phyloP scores from a whole-genome alignment of 2,113 vertebrate species.

The Hemicordylus capensis region DNA sequence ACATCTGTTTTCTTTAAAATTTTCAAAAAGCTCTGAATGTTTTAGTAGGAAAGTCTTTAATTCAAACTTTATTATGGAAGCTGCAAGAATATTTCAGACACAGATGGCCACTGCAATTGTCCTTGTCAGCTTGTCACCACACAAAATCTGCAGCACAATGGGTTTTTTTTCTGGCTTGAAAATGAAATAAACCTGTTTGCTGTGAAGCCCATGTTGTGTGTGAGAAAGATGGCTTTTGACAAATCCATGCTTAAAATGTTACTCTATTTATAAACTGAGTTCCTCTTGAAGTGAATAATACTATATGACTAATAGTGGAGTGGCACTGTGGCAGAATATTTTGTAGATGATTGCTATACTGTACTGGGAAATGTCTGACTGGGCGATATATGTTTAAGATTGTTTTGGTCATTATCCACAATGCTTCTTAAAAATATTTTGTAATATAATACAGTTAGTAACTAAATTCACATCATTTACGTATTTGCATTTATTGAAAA shows the following conservation, averaged over 20 bases:
- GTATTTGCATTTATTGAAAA: too few species aligned
- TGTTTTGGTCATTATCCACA: slow-evolving; percentile 6
- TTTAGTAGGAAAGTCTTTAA: slow-evolving; percentile 46
- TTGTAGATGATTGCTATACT: slow-evolving; percentile 21
- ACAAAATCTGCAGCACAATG: slow-evolving; percentile 54
- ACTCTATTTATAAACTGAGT: slow-evolving; percentile 44
- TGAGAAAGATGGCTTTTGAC: slow-evolving; percentile 57
- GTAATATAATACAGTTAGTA: slow-evolving; percentile 18
- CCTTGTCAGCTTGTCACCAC: slow-evolving; percentile 20
- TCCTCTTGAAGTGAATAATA: slow-evolving; percentile 45
- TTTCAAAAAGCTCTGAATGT: slow-evolving; percentile 66
- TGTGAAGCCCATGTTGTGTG: slow-evolving; percentile 44
- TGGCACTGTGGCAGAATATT: slow-evolving; percentile 49
- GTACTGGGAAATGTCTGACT: slow-evolving; percentile 15
- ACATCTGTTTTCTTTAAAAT: slow-evolving; percentile 67
- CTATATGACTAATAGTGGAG: slow-evolving; percentile 51
- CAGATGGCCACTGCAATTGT: slow-evolving; percentile 55
- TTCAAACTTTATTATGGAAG: slow-evolving; percentile 40
- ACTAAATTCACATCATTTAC: not conserved
- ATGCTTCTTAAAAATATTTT: slow-evolving; percentile 18
- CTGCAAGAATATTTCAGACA: slow-evolving; percentile 39
- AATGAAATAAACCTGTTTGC: slow-evolving; percentile 40
- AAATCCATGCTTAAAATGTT: slow-evolving; percentile 56
- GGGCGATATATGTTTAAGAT: slow-evolving; percentile 24
- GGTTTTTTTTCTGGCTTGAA: slow-evolving; percentile 47